phyloP scores from a whole-genome alignment of 2,888 invertebrate species.

The Oligia latruncula region DNA sequence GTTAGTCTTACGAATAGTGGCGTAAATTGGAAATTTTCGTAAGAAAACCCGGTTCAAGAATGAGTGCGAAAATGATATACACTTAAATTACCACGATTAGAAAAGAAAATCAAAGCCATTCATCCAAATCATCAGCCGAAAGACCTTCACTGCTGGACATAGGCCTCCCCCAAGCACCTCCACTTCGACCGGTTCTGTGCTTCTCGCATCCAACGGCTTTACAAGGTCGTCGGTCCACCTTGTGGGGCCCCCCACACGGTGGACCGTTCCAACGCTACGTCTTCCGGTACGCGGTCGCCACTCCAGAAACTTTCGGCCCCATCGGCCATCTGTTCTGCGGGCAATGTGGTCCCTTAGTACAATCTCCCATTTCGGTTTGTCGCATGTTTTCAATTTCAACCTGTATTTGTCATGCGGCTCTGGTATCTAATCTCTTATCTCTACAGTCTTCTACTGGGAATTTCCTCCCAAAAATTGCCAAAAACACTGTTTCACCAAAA shows the following conservation, averaged over 20 bases:
- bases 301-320: not conserved
- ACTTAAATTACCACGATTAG: not conserved
- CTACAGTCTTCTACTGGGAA: too few species aligned
- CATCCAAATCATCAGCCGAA: too few species aligned
- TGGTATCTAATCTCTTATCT: conserved; percentile 80
- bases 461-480: not conserved
- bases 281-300: not conserved
- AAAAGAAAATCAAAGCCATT: not conserved
- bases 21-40: not conserved
- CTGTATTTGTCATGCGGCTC: conserved; percentile 78
- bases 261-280: not conserved
- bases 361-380: too few species aligned
- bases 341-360: not conserved
- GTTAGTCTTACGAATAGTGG: not conserved
- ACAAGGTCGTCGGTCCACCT: not conserved
- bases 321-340: not conserved
- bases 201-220: too few species aligned
- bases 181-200: too few species aligned
- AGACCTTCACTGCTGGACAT: too few species aligned
- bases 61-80: not conserved
- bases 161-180: too few species aligned
- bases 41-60: not conserved
- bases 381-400: too few species aligned
- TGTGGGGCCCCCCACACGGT: not conserved
- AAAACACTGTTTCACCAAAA: not conserved